These are phyloP conservation scores for Carollia perspicillata DNA, from an alignment of 2,113 vertebrate species.

Conservation along the genomic window DNA sequence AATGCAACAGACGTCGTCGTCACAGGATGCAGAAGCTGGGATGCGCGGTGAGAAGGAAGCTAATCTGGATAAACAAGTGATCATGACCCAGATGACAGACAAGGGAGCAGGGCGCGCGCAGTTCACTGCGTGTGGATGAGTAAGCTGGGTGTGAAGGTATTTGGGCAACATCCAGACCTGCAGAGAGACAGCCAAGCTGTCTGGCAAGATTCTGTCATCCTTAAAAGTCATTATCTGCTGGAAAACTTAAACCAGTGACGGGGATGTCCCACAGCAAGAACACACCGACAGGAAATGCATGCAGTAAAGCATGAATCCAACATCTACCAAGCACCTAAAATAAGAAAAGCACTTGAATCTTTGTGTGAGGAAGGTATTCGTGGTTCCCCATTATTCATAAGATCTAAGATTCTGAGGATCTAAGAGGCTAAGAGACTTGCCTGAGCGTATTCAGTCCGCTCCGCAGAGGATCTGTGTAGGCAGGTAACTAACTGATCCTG, in stretches of 20 bases:
- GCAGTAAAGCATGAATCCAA: neutral
- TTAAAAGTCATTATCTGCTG: neutral
- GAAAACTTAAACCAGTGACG: neutral
- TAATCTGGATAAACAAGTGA: neutral
- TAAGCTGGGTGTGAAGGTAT: neutral
- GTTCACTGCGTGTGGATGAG: neutral
- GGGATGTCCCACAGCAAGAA: neutral
- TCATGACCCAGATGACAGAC: neutral
- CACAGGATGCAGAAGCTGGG: neutral
- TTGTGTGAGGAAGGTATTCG: neutral
- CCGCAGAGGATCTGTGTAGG: neutral
- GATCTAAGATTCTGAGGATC: neutral
- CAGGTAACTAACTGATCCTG: neutral
- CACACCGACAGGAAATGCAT: neutral
- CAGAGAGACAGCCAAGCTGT: neutral
- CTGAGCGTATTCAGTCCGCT: neutral
- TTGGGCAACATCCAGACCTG: neutral
- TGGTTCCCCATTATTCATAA: neutral
- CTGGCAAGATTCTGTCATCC: neutral
- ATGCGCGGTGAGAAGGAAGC: neutral
- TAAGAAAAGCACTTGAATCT: neutral
- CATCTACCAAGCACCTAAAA: neutral
- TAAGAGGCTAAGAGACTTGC: neutral
- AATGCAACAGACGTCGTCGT: neutral
- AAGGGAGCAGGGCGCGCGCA: accelerated